phyloP scores from a whole-genome alignment of 1,140 invertebrate species.

The Mactra quadrangularis region DNA sequence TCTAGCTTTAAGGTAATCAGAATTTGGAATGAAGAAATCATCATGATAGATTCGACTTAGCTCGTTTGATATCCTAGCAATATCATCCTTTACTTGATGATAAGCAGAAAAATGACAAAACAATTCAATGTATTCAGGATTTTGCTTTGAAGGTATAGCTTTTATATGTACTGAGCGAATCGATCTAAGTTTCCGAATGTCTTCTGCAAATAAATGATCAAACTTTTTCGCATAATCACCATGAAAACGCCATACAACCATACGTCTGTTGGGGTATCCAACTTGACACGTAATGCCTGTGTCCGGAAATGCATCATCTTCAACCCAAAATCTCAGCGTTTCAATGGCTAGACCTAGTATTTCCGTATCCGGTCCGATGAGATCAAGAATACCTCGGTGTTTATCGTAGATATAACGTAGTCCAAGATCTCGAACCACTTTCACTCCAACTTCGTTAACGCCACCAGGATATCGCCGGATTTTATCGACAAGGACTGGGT shows the following conservation, averaged over 20 bases:
- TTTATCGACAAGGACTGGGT: conserved; percentile 56
- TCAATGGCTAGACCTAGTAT: conserved; percentile 44
- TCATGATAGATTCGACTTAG: conserved; percentile 38
- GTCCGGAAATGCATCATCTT: conserved; percentile 42
- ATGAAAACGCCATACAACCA: conserved; percentile 57
- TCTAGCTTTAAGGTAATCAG: conserved; percentile 36
- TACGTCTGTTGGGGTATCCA: conserved; percentile 53
- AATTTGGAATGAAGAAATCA: conserved; percentile 51
- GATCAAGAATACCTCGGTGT: conserved; percentile 5
- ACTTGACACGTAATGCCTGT: conserved; percentile 58
- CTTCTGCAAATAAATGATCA: conserved; percentile 51
- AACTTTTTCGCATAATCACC: conserved; percentile 58
- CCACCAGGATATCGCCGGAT: conserved; percentile 41
- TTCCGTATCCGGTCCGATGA: conserved; percentile 53
- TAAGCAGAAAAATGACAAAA: conserved; percentile 54
- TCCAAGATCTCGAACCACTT: conserved; percentile 46
- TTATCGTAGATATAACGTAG: conserved; percentile 51
- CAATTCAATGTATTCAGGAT: conserved; percentile 51
- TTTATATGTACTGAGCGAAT: conserved; percentile 37
- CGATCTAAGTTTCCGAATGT: conserved; percentile 32
- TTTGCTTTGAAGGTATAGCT: conserved; percentile 43
- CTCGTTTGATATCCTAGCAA: conserved; percentile 29
- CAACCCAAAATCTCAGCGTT: conserved; percentile 48
- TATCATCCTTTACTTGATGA: conserved; percentile 30
- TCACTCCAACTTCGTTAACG: conserved; percentile 45